Evolutionary conservation across 23 tunicate genomes (phyloP).

Genomic region (Trididemnum clinides): DNA sequence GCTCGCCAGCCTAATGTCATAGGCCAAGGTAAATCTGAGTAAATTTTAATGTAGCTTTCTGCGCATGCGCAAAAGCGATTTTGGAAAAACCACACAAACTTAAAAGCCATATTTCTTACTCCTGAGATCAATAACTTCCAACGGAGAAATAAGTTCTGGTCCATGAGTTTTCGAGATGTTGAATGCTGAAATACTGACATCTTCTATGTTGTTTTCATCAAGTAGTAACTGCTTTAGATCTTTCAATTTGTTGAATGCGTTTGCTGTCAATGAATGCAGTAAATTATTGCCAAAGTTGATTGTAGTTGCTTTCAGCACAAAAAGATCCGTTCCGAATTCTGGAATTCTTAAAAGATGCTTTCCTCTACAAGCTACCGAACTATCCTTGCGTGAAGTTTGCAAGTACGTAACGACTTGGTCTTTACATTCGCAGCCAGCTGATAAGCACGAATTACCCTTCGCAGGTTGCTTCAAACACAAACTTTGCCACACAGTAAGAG

Average conservation of each 20-base stretch:
- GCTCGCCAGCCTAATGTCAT: no score
- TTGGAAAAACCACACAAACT: no score
- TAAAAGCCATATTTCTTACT: background rate
- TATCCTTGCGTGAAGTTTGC: background rate
- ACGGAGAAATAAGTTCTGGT: background rate
- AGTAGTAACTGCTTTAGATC: background rate
- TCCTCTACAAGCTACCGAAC: background rate
- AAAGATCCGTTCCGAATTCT: background rate
- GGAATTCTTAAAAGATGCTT: background rate
- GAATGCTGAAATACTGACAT: background rate
- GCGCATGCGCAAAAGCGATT: no score
- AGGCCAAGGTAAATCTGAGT: no score
- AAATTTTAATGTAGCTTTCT: no score
- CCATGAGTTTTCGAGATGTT: background rate
- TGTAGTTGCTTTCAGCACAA: background rate
- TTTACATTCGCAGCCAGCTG: no score
- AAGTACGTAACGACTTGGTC: no score
- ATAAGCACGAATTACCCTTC: no score
- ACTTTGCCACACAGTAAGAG: no score
- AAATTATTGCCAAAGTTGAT: background rate
- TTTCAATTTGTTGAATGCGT: background rate
- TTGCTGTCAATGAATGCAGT: background rate
- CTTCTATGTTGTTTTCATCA: background rate
- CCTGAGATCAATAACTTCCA: conserved; percentile 1
- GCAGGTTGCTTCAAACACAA: no score